These are phyloP conservation scores for Amiota mariae DNA, from an alignment of 2,888 invertebrate species.

Conservation along the genomic window DNA sequence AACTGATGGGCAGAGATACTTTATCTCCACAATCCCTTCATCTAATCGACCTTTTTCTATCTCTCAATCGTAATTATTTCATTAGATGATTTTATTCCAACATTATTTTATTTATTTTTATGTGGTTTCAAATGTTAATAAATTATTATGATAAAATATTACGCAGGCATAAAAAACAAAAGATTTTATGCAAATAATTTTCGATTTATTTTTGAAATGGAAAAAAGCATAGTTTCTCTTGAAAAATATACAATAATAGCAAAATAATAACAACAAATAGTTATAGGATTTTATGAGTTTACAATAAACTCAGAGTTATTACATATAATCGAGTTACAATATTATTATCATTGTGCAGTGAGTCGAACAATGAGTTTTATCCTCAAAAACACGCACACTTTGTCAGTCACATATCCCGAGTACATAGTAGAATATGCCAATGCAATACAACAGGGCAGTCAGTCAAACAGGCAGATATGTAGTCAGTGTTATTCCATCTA, in stretches of 20 bases:
- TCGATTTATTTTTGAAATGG: slow-evolving; percentile 17
- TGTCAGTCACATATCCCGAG: background rate
- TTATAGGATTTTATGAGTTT: slow-evolving; percentile 2
- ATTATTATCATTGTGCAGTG: slow-evolving; percentile 3
- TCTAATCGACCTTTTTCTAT: too few relatives aligned
- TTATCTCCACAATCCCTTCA: too few relatives aligned
- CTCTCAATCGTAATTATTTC: background rate
- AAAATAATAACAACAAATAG: background rate
- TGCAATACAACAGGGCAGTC: background rate
- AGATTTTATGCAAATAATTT: slow-evolving; percentile 15
- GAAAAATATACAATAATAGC: background rate
- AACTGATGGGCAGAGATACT: too few relatives aligned
- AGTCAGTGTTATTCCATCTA: too few relatives aligned
- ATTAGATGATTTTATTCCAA: background rate
- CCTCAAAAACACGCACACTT: background rate
- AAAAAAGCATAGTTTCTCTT: background rate
- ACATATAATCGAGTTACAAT: background rate
- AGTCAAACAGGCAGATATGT: background rate
- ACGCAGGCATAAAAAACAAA: background rate
- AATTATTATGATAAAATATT: slow-evolving; percentile 11
- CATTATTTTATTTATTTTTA: background rate
- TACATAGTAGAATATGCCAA: too few relatives aligned
- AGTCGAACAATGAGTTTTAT: slow-evolving; percentile 3
- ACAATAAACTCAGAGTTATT: background rate
- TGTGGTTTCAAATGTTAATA: slow-evolving; percentile 1